Base-by-base conservation (phyloP, 2,797 vertebrate genomes). In the Acropternis orthonyx region DNA sequence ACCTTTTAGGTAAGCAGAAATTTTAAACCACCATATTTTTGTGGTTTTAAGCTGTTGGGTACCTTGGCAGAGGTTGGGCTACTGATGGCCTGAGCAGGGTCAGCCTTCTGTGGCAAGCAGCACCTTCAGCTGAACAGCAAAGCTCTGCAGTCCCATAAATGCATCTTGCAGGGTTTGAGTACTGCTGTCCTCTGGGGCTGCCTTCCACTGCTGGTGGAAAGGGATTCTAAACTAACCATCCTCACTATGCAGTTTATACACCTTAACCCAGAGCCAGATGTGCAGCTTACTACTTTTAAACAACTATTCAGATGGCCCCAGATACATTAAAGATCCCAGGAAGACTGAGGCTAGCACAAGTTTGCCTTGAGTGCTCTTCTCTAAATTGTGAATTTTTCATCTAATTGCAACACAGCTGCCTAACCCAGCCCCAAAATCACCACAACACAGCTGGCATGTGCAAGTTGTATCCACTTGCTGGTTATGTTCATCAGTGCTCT, bases 391-490 rank as follows among this genome's bases (percentile, higher is more conserved):
- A 41, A 27, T 78, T 94, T 66, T 67, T 24, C 2, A 18, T 23
- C 34, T 68, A n/a, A n/a, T 54, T 61, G 49, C 46, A 44, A 1
- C 43, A 32, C 36, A 14, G n/a, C 61, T 78, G 39, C 37, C 75
- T 39, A 22, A 21, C n/a, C 19, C 26, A 4, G 34, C 43, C 30
- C 23, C 27, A 39, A 21, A 67, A 56, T 24, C 73, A 46, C 12
- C 37, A 3, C 32, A 26, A 1, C 2, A 7, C 51, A 51, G 43
- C 34, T 36, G 13, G 28, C 51, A 7, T 0, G 0, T 28, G 12
- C 55, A 27, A 36, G 56, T 7, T 36, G n/a, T 2, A 43, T 14
- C 39, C 62, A 10, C 54, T 44, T 28, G 56, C 48, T 24, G 13
- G 13, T 59, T 83, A 73, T 59, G 56, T 62, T 59, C 39, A 22